Evolutionary conservation across 2,888 invertebrate species (phyloP), one percentile per base, ranked within the genome.

Genomic region (Ectemnius lituratus): DNA sequence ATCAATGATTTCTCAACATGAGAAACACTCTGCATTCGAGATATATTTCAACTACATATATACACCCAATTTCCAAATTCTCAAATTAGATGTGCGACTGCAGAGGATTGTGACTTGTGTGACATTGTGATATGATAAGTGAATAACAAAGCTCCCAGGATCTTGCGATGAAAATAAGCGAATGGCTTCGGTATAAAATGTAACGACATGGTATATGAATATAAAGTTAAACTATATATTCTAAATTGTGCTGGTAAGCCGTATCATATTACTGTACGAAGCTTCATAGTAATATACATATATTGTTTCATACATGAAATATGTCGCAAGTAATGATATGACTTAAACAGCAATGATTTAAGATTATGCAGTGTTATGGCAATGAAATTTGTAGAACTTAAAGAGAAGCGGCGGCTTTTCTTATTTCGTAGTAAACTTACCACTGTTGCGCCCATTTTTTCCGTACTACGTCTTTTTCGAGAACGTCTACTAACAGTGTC

Each of bases 401-500:
- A 37, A 28, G 45, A 37, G 37, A 37, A 37, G 37, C 11, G 37
- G 8, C 37, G 37, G 37, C 37, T 37, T 8, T 37, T 37, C n/a
- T n/a, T 60, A 37, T 60, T 3, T 14, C 16, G 37, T 37, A 8
- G 28, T 16, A 49, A 37, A 75, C 79, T 94, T 92, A 94, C 94
- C 91, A 94, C 93, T 85, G 92, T 93, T 56, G 92, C 91, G 68
- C 93, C 92, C 80, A 92, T 91, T 88, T 94, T 94, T 83, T 94
- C 94, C 18, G 93, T 91, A 78, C 94, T 94, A 71, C 94, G 92
- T 75, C 94, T 91, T 85, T 94, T 94, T 82, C 94, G 92, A 57
- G 93, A 92, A 70, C 90, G 86, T 18, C 88, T 85, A 46, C 91
- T 89, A 27, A 92, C 90, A 13, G 91, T 90, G 76, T 93, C 93